These are phyloP conservation scores for Bicyclus anynana DNA, from an alignment of 1,140 invertebrate species.

Conservation along the genomic window DNA sequence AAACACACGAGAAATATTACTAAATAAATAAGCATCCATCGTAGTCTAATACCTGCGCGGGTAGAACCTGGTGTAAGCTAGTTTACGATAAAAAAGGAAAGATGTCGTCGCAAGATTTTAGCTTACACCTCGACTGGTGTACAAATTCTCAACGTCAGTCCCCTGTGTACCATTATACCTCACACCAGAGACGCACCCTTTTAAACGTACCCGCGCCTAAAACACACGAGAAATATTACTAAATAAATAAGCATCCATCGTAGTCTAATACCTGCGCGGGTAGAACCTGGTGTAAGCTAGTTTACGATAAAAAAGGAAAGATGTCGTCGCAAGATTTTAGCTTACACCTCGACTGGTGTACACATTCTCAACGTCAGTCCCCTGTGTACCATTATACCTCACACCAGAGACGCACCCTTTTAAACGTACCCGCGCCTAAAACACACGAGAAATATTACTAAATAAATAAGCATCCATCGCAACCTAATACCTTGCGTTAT, in stretches of 20 bases:
- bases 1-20: conserved; percentile 37
- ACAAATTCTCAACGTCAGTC: not conserved
- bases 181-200: conserved; percentile 23
- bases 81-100: not conserved
- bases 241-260: conserved; percentile 21
- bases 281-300: no score
- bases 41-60: no score
- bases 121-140: not conserved
- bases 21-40: no score
- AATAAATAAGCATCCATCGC: conserved; percentile 19
- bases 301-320: not conserved
- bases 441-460: conserved; percentile 10
- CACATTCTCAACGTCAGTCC: not conserved
- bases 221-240: conserved; percentile 7
- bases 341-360: not conserved
- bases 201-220: not conserved
- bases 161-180: conserved; percentile 33
- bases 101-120: not conserved
- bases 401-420: conserved; percentile 22
- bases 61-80: no score
- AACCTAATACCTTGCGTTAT: not conserved
- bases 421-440: not conserved
- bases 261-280: no score
- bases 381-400: conserved; percentile 34
- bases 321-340: not conserved